Evolutionary conservation across 2,797 vertebrate species (phyloP).

Genomic region (Clamator glandarius): DNA sequence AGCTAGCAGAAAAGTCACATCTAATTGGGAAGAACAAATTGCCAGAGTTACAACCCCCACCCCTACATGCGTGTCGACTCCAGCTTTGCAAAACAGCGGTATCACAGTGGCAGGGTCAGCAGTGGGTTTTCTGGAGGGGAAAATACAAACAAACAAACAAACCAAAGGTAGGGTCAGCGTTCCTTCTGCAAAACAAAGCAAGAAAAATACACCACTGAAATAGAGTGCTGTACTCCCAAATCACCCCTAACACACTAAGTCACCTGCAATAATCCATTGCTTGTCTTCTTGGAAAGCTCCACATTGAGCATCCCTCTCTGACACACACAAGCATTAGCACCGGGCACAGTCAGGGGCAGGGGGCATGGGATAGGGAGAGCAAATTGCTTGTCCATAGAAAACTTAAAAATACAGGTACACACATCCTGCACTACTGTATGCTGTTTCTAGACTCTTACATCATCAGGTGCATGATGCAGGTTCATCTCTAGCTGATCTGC

Average conservation of each 20-base stretch:
- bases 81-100: conserved; percentile 73
- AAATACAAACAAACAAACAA: conserved; percentile 74
- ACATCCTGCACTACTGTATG: rapidly evolving
- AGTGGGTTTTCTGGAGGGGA: conserved; percentile 70
- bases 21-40: conserved; percentile 64
- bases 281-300: not conserved
- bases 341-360: not conserved
- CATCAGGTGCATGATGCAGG: rapidly evolving
- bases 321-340: not conserved
- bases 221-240: not conserved
- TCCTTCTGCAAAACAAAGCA: conserved; percentile 75
- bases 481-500: not conserved
- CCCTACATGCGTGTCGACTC: conserved; percentile 75
- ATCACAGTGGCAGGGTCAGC: conserved; percentile 70
- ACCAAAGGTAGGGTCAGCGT: conserved; percentile 71
- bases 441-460: not conserved
- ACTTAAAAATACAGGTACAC: not conserved
- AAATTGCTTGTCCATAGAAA: not conserved
- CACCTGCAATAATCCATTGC: not conserved
- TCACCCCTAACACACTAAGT: not conserved
- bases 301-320: not conserved
- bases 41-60: conserved; percentile 60
- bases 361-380: not conserved
- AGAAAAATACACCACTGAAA: conserved; percentile 61
- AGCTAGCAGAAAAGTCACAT: conserved; percentile 75